These are phyloP conservation scores for Daphoenositta chrysoptera DNA, from an alignment of 2,113 vertebrate species.

Conservation along the genomic window DNA sequence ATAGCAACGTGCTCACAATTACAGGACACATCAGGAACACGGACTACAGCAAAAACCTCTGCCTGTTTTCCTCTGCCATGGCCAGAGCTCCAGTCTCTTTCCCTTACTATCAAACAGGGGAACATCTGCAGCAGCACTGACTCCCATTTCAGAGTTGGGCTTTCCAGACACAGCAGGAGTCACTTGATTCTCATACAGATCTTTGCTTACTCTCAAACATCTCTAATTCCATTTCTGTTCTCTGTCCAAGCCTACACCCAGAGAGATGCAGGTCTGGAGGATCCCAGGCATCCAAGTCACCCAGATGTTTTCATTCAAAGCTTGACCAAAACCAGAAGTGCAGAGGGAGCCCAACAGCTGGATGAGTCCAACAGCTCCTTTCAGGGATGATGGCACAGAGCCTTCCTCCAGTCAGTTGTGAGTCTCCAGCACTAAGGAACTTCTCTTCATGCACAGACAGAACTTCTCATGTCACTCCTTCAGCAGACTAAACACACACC, in stretches of 20 bases:
- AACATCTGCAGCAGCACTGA: neutral
- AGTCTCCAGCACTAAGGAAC: neutral
- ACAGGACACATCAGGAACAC: neutral
- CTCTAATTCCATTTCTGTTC: neutral
- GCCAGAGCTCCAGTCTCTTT: neutral
- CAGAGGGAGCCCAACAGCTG: neutral
- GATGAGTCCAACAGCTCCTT: neutral
- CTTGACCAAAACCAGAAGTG: neutral
- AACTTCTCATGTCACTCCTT: neutral
- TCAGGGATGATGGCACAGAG: neutral
- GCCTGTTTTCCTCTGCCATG: neutral
- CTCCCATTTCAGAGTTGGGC: neutral
- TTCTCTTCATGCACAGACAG: neutral
- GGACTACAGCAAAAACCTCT: neutral
- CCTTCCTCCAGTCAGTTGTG: neutral
- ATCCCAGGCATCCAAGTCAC: neutral
- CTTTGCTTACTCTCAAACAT: neutral
- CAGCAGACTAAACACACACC: neutral
- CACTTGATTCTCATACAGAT: neutral
- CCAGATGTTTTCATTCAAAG: neutral
- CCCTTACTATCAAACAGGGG: neutral
- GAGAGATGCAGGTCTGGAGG: rapidly evolving
- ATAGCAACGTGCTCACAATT: neutral
- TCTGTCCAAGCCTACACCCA: neutral
- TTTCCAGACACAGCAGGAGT: neutral